A percentile compares a stretch with the other conserved stretches of the same genome.
Conservation (phyloP, 2,113 vertebrate species). For the Mastomys coucha region DNA sequence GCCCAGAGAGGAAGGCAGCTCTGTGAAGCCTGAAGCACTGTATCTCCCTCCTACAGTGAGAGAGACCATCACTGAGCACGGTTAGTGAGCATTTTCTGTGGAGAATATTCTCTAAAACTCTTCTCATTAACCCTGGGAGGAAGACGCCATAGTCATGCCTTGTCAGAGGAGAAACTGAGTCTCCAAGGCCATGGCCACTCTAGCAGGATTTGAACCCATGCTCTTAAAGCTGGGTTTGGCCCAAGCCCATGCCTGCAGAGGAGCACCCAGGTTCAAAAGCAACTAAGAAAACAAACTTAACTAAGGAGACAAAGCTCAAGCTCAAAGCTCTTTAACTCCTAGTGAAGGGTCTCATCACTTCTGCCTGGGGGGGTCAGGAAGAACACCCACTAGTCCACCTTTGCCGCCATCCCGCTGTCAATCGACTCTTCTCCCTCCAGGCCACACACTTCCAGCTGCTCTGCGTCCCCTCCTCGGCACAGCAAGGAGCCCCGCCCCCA, state of each 20-base stretch:
- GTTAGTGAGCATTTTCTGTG: not conserved
- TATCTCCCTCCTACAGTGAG: not conserved
- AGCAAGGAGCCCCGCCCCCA: not conserved
- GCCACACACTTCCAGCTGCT: rapidly evolving
- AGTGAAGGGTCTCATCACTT: not conserved
- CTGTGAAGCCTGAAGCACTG: not conserved
- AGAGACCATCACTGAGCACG: not conserved
- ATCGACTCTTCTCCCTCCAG: not conserved
- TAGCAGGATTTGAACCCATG: not conserved
- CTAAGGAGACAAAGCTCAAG: not conserved
- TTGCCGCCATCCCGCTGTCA: rapidly evolving
- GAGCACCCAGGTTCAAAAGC: not conserved
- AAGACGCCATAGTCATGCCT: not conserved
- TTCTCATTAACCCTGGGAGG: not conserved
- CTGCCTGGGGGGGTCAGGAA: not conserved
- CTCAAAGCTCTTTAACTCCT: not conserved
- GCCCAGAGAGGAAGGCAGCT: too few species aligned
- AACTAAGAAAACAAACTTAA: not conserved
- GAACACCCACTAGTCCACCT: not conserved
- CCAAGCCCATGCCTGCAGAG: not conserved
- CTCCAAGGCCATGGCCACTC: rapidly evolving
- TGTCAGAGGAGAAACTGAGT: not conserved
- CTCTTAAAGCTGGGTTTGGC: not conserved
- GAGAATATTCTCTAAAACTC: not conserved
- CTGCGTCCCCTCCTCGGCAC: not conserved